phyloP scores from a whole-genome alignment of 2,113 vertebrate genomes.

The Nothoprocta perdicaria region DNA sequence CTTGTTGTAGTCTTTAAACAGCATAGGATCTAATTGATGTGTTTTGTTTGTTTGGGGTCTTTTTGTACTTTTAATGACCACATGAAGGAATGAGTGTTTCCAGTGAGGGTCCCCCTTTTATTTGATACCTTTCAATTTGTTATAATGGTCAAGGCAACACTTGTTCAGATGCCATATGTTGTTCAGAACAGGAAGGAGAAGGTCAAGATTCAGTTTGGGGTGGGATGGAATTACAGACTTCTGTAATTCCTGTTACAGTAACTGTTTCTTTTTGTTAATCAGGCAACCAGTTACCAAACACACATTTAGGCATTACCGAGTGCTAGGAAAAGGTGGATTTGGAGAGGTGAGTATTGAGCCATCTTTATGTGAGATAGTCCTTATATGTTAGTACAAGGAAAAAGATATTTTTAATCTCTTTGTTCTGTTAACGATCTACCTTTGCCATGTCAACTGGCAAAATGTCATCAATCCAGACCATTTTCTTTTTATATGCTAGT shows the following conservation, averaged over 20 bases:
- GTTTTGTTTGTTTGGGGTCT: too few relatives aligned
- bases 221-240: background rate
- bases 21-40: background rate
- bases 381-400: background rate
- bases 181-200: background rate
- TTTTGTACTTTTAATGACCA: background rate
- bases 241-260: background rate
- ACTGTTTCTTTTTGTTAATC: conserved; percentile 57
- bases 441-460: background rate
- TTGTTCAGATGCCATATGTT: background rate
- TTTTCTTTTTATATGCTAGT: background rate
- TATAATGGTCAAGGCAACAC: background rate
- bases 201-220: background rate
- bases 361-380: background rate
- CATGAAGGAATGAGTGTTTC: background rate
- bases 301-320: conserved; percentile 93
- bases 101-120: background rate
- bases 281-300: conserved; percentile 94
- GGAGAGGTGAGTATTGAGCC: conserved; percentile 87
- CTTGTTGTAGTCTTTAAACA: background rate
- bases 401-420: background rate
- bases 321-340: conserved; percentile 95
- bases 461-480: background rate
- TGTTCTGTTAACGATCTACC: background rate
- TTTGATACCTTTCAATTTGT: background rate